Evolutionary conservation across 2,888 invertebrate species (phyloP).

Genomic region (Lottia scabra): DNA sequence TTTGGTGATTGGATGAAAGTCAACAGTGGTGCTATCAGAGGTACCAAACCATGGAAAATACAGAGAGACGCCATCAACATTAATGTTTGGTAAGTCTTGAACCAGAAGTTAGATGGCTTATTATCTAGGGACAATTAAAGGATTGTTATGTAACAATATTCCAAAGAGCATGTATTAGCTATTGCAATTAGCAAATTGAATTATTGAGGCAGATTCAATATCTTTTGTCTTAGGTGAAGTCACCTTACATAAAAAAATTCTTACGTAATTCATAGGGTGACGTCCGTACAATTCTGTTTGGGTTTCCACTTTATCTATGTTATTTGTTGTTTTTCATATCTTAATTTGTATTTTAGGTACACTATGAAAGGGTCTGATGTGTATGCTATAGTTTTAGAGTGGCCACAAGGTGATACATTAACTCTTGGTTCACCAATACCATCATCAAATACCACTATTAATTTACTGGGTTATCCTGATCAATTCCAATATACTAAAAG

Average conservation of each 20-base stretch:
- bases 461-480: conserved; percentile 71
- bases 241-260: too few relatives aligned
- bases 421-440: conserved; percentile 70
- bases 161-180: too few relatives aligned
- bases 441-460: conserved; percentile 63
- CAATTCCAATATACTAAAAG: conserved; percentile 22
- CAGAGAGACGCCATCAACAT: conserved; percentile 81
- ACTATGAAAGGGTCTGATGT: conserved; percentile 67
- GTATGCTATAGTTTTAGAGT: conserved; percentile 79
- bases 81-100: conserved; percentile 76
- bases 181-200: too few relatives aligned
- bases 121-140: too few relatives aligned
- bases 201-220: too few relatives aligned
- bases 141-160: too few relatives aligned
- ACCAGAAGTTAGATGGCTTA: too few relatives aligned
- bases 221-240: too few relatives aligned
- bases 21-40: conserved; percentile 90
- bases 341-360: conserved; percentile 36
- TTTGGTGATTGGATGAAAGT: conserved; percentile 84
- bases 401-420: conserved; percentile 76
- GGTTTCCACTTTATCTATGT: too few relatives aligned
- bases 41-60: conserved; percentile 79
- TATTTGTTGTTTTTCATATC: not conserved
- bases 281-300: too few relatives aligned
- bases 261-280: too few relatives aligned